These are phyloP conservation scores for Vanessa cardui DNA, from an alignment of 2,888 invertebrate genomes.

Conservation along the genomic window DNA sequence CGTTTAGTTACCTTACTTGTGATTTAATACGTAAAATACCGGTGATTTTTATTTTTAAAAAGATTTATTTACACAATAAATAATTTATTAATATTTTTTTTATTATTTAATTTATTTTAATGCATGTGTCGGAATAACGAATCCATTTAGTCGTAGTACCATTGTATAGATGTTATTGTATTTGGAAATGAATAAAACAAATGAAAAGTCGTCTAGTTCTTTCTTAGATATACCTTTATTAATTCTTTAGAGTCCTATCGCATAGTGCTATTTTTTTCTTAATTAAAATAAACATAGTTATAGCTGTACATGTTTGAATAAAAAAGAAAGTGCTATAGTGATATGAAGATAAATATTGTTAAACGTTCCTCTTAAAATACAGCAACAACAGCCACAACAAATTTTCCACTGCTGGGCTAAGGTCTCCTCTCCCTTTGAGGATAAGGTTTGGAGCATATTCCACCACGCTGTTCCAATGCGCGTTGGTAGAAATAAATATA, in stretches of 20 bases:
- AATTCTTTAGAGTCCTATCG: background rate
- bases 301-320: no score
- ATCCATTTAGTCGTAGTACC: slow-evolving; percentile 77
- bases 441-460: no score
- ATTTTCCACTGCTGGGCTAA: no score
- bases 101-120: slow-evolving; percentile 50
- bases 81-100: slow-evolving; percentile 39
- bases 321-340: no score
- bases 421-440: no score
- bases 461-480: no score
- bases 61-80: slow-evolving; percentile 38
- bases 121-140: slow-evolving; percentile 77
- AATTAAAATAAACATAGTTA: no score
- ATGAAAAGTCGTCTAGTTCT: slow-evolving; percentile 26
- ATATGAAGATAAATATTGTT: no score
- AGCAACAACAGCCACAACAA: no score
- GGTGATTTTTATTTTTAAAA: slow-evolving; percentile 35
- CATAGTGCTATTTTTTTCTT: background rate
- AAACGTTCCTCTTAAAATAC: no score
- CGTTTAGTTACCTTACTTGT: slow-evolving; percentile 54
- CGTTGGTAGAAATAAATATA: no score
- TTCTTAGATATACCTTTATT: background rate
- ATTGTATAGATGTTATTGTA: slow-evolving; percentile 84
- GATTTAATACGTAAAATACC: slow-evolving; percentile 48
- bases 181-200: slow-evolving; percentile 79